Base-by-base conservation (phyloP, 2,113 vertebrate species). In the Carassius carassius region DNA sequence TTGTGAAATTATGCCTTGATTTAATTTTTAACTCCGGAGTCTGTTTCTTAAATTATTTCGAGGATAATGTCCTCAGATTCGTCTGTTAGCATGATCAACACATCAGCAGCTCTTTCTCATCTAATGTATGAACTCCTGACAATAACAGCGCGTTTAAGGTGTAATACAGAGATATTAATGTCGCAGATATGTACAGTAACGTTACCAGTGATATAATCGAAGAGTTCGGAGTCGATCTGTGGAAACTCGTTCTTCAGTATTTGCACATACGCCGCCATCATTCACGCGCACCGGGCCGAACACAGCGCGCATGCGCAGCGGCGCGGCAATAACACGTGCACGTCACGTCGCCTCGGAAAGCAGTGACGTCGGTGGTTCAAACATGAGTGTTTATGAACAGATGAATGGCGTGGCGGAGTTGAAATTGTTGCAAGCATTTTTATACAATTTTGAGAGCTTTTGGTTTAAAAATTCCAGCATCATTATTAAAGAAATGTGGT, bases 171-270 rank as follows among this genome's bases (percentile, higher is more conserved):
- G 2, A n/a, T 21, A 51, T 17, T 19, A 29, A 32, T 35, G 62
- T 35, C 21, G 29, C 29, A 10, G 25, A 47, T 44, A 3, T 81
- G 44, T 81, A 82, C 49, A 16, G 49, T 91, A 1, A 29, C 29
- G 2, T 29, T 29, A 98, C 97, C 97, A 62, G 96, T 98, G 86
- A 98, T 96, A 86, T 99, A 99, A 86, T 96, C 94, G 88, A 98
- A 97, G 19, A 99, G 94, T 91, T 98, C 97, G 37, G 93, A 90
- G 92, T 99, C 97, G 88, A 99, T 96, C 90, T 97, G 94, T 0
- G 97, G 97, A 92, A 99, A 98, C 96, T 99, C 97, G 93, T 92
- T 97, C 93, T 95, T 95, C 89, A 99, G 92, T 77, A 99, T 98
- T 62, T 98, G 97, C 91, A 96, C 96, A 92, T 96, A 98, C 65